A percentile compares a stretch with the other conserved stretches of the same genome.
These are phyloP conservation scores for Thamnaconus septentrionalis DNA, from an alignment of 2,113 vertebrate species.

Conservation along the genomic window DNA sequence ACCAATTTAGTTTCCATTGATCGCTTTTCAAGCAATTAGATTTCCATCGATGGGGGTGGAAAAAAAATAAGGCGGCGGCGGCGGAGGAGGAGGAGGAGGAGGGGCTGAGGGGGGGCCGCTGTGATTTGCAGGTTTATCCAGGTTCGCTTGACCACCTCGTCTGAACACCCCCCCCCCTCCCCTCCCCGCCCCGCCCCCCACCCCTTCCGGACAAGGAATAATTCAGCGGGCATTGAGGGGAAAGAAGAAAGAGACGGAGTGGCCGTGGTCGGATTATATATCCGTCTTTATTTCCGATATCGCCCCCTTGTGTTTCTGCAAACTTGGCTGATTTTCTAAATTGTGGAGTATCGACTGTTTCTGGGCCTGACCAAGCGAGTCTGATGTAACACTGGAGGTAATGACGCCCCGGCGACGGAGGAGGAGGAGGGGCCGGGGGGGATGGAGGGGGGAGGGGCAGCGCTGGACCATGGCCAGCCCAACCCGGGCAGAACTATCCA, in stretches of 20 bases:
- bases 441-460: too few relatives aligned
- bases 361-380: slow-evolving; percentile 72
- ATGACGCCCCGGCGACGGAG: slow-evolving; percentile 69
- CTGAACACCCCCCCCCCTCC: slow-evolving; percentile 54
- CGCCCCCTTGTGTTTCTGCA: slow-evolving; percentile 79
- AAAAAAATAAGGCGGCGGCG: slow-evolving; percentile 64
- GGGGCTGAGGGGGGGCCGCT: slow-evolving; percentile 54
- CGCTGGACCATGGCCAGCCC: slow-evolving; percentile 70
- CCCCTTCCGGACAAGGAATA: slow-evolving; percentile 65
- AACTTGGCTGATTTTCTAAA: slow-evolving; percentile 81
- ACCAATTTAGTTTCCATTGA: slow-evolving; percentile 80
- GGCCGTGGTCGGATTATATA: slow-evolving; percentile 74
- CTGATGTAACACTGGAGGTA: slow-evolving; percentile 73
- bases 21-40: slow-evolving; percentile 77
- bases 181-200: slow-evolving; percentile 7
- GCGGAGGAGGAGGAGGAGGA: slow-evolving; percentile 61
- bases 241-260: too few relatives aligned
- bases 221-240: slow-evolving; percentile 61
- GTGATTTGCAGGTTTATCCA: slow-evolving; percentile 74
- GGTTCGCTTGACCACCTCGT: slow-evolving; percentile 65
- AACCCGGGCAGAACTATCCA: slow-evolving; percentile 68
- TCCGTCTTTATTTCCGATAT: slow-evolving; percentile 79
- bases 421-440: slow-evolving; percentile 60
- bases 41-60: slow-evolving; percentile 78
- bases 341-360: slow-evolving; percentile 79